Conservation (phyloP, 1,140 invertebrate species). For the Lordiphosa collinella region DNA sequence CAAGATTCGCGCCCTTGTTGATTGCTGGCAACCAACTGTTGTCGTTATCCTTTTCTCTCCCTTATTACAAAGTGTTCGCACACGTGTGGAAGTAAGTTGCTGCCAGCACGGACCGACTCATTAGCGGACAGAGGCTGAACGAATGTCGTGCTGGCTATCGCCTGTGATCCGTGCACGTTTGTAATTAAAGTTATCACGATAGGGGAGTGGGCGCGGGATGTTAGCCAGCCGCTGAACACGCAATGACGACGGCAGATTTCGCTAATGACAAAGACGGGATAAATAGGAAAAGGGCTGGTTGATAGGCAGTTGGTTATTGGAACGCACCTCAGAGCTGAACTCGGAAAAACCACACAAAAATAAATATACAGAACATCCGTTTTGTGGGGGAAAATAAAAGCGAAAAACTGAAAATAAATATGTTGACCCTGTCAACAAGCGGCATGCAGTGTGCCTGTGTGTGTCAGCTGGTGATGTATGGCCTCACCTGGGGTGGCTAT, state of each 20-base stretch:
- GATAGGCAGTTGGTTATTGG: conserved; percentile 9
- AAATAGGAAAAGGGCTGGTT: not conserved
- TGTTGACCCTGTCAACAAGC: conserved; percentile 9
- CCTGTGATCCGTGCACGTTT: conserved; percentile 33
- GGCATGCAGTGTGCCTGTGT: conserved; percentile 7
- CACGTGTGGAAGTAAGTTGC: conserved; percentile 8
- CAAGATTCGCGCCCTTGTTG: not conserved
- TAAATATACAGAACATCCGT: not conserved
- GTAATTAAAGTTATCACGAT: conserved; percentile 32
- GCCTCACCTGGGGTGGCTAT: conserved; percentile 11
- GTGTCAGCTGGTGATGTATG: conserved; percentile 32
- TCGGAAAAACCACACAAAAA: not conserved
- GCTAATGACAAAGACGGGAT: conserved; percentile 28
- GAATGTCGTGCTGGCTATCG: conserved; percentile 29
- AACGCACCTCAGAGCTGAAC: not conserved
- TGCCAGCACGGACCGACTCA: conserved; percentile 31
- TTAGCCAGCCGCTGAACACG: conserved; percentile 1
- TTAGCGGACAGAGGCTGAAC: conserved; percentile 28
- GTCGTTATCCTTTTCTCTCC: not conserved
- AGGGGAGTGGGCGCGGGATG: not conserved
- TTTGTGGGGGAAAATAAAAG: not conserved
- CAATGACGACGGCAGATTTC: conserved; percentile 46
- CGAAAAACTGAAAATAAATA: conserved; percentile 4
- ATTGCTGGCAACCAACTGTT: conserved; percentile 7
- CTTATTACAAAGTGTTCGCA: conserved; percentile 16